Conservation (phyloP, 64 coral and sea anemone genomes). For the Montipora cactus region DNA sequence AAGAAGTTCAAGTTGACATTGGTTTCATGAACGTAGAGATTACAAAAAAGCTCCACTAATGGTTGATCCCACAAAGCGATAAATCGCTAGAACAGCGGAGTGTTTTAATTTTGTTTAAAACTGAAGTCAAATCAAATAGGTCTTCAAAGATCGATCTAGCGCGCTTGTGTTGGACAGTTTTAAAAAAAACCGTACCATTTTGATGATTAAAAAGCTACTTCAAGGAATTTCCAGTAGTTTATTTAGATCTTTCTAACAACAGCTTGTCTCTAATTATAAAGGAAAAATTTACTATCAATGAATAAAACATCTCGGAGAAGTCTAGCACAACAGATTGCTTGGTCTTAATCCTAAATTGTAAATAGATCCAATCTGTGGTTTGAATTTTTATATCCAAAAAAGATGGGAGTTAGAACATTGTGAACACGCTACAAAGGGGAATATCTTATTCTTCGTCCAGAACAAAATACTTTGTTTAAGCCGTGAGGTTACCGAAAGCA, state of each 20-base stretch:
- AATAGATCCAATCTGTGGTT: neutral
- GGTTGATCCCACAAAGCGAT: conserved; percentile 50
- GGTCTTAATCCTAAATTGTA: neutral
- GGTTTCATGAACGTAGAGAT: conserved; percentile 31
- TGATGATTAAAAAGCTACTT: neutral
- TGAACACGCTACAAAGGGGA: neutral
- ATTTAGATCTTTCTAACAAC: neutral
- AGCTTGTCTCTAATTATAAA: neutral
- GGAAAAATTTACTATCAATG: neutral
- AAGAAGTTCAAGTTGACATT: conserved; percentile 48
- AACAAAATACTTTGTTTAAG: neutral
- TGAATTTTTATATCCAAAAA: neutral
- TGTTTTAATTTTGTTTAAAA: no score
- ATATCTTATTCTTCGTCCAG: neutral
- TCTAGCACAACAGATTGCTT: neutral
- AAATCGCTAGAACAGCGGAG: neutral
- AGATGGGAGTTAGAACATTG: neutral
- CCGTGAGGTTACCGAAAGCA: neutral
- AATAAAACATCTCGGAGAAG: neutral
- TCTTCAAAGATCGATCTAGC: no score
- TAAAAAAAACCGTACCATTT: neutral
- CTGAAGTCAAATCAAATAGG: no score
- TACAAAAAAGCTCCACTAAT: conserved; percentile 17
- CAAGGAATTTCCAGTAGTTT: neutral
- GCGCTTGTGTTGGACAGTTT: no score